Evolutionary conservation across 2,888 invertebrate genomes (phyloP).

Genomic region (Drosophila hamatofila): DNA sequence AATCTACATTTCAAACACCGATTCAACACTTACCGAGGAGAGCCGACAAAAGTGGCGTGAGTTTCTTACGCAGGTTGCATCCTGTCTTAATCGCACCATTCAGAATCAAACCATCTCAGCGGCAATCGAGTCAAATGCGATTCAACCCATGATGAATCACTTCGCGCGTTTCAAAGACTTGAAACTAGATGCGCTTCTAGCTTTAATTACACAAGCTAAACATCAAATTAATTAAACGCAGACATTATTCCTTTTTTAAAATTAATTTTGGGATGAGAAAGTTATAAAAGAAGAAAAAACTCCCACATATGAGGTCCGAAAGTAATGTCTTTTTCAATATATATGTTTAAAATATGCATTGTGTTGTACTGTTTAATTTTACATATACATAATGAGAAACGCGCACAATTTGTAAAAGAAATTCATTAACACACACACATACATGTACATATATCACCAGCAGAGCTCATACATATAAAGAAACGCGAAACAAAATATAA

Average conservation of each 20-base stretch:
- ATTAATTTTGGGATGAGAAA: constrained; percentile 26
- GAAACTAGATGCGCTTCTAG: constrained; percentile 83
- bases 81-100: constrained; percentile 83
- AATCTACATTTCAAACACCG: constrained; percentile 76
- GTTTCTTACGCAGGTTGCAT: constrained; percentile 83
- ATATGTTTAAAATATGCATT: constrained; percentile 63
- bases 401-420: constrained; percentile 58
- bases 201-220: constrained; percentile 84
- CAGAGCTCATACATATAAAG: constrained; percentile 30
- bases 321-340: constrained; percentile 51
- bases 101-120: constrained; percentile 85
- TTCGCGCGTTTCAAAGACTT: constrained; percentile 84
- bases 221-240: constrained; percentile 82
- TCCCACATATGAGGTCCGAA: constrained; percentile 37
- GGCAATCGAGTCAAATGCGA: constrained; percentile 84
- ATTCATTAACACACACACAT: constrained; percentile 38
- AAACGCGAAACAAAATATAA: constrained; percentile 32
- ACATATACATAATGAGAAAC: constrained; percentile 32
- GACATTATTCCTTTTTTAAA: constrained; percentile 19
- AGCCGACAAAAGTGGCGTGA: constrained; percentile 82
- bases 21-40: constrained; percentile 68
- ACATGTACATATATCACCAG: constrained; percentile 43
- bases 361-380: constrained; percentile 63
- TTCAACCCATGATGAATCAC: constrained; percentile 84
- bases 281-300: constrained; percentile 18